Conservation (phyloP, 2,888 invertebrate species). For the Belgica antarctica region DNA sequence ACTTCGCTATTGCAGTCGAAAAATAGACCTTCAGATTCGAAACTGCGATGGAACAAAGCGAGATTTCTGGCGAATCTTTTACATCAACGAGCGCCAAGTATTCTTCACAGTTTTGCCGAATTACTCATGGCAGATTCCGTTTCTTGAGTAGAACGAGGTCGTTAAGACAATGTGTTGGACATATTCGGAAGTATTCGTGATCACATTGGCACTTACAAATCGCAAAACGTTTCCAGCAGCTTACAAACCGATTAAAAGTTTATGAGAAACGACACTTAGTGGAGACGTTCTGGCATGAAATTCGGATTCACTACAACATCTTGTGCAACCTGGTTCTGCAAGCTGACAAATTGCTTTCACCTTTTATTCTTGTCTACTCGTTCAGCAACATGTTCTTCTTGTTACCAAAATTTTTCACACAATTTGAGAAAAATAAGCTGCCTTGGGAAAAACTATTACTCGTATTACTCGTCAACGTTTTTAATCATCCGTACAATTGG, state of each 20-base stretch:
- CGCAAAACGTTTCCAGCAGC: conserved; percentile 26
- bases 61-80: conserved; percentile 28
- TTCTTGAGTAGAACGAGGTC: conserved; percentile 36
- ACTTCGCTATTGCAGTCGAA: conserved; percentile 16
- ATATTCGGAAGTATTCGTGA: conserved; percentile 28
- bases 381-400: conserved; percentile 36
- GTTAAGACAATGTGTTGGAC: conserved; percentile 32
- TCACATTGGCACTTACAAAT: conserved; percentile 7
- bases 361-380: conserved; percentile 24
- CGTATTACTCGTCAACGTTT: conserved; percentile 25
- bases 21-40: neutral
- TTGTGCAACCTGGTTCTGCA: conserved; percentile 6
- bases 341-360: conserved; percentile 11
- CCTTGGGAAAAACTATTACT: conserved; percentile 33
- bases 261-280: neutral
- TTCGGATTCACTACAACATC: conserved; percentile 24
- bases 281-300: conserved; percentile 39
- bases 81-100: conserved; percentile 34
- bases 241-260: conserved; percentile 33
- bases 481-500: conserved; percentile 13
- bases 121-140: conserved; percentile 13
- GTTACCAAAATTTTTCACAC: conserved; percentile 32
- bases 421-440: conserved; percentile 1
- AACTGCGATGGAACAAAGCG: conserved; percentile 17
- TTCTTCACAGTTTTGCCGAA: conserved; percentile 13